phyloP scores from a whole-genome alignment of 1,140 invertebrate species.

The Euglossa dilemma region DNA sequence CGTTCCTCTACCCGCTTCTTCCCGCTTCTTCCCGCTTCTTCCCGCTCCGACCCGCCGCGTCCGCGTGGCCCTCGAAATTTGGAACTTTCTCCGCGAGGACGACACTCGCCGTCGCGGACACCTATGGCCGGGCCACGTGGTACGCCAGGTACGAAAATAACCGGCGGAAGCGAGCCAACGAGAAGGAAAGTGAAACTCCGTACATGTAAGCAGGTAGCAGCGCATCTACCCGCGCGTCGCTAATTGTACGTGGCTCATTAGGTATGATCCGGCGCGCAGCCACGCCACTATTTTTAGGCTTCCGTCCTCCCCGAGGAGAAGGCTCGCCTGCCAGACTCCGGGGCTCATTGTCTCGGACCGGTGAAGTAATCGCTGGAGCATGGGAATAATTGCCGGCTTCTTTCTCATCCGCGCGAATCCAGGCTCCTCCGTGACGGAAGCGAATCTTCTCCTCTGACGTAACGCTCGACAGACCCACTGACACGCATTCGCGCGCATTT shows the following conservation, averaged over 20 bases:
- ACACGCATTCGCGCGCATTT: conserved; percentile 70
- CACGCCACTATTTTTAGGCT: conserved; percentile 31
- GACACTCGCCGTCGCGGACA: conserved; percentile 15
- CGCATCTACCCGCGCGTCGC: conserved; percentile 3
- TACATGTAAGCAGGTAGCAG: conserved; percentile 29
- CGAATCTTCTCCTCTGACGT: conserved; percentile 74
- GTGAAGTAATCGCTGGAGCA: conserved; percentile 33
- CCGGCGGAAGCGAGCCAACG: conserved; percentile 64
- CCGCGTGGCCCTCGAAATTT: conserved; percentile 60
- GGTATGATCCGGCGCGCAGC: conserved; percentile 8
- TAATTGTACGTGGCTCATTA: conserved; percentile 60
- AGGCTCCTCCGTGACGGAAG: conserved; percentile 57
- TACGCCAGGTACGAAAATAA: conserved; percentile 63
- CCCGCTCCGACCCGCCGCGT: neutral
- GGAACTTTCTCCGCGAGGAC: conserved; percentile 65
- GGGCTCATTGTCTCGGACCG: neutral
- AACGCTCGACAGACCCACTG: conserved; percentile 76
- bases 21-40: no score
- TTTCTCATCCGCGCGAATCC: conserved; percentile 49
- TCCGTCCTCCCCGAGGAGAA: conserved; percentile 1
- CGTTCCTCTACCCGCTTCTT: conserved; percentile 26
- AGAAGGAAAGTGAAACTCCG: conserved; percentile 79
- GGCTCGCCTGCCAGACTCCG: neutral
- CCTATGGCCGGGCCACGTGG: conserved; percentile 8
- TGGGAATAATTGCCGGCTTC: conserved; percentile 54